Conservation (phyloP, 1,140 invertebrate genomes). For the Odontomachus brunneus region DNA sequence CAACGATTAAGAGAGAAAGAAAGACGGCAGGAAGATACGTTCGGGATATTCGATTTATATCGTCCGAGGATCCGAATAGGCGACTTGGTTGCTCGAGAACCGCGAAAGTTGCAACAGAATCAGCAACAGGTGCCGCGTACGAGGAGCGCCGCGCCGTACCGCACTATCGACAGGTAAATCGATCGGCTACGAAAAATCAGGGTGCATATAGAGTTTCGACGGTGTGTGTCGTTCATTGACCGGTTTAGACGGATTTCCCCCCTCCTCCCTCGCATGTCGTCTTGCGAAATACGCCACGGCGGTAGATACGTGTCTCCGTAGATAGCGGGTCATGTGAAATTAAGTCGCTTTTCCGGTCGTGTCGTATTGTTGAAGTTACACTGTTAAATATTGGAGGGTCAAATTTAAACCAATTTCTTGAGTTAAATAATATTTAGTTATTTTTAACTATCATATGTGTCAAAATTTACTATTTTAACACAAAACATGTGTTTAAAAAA, state of each 20-base stretch:
- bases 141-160: background rate
- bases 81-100: too few species aligned
- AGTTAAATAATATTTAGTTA: too few species aligned
- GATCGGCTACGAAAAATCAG: slow-evolving; percentile 28
- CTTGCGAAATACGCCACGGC: background rate
- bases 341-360: background rate
- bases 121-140: slow-evolving; percentile 67
- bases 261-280: too few species aligned
- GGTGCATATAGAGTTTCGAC: background rate
- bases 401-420: too few species aligned
- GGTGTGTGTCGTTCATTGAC: background rate
- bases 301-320: background rate
- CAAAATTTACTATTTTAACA: too few species aligned
- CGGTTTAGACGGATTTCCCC: background rate
- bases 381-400: too few species aligned
- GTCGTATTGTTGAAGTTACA: background rate
- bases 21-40: too few species aligned
- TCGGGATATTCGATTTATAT: too few species aligned
- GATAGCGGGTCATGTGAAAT: background rate
- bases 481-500: too few species aligned
- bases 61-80: too few species aligned
- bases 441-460: too few species aligned
- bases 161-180: slow-evolving; percentile 36
- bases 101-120: slow-evolving; percentile 53
- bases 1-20: too few species aligned